Conservation (phyloP, 2,797 vertebrate species). For the Oophaga sylvatica region DNA sequence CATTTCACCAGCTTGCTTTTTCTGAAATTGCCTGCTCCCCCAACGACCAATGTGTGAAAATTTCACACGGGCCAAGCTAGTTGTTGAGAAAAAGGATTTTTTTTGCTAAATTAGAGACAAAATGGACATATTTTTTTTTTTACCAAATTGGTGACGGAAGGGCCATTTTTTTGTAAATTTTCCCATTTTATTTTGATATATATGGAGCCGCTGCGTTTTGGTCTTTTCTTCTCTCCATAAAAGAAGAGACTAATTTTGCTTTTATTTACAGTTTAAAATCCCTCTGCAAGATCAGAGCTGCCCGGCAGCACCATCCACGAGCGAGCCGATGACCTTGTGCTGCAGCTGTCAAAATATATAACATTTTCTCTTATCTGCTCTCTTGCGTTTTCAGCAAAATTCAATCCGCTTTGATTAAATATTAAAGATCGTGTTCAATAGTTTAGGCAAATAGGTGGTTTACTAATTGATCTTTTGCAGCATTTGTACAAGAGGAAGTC, state of each 20-base stretch:
- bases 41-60: too few relatives aligned
- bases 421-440: constrained; percentile 36
- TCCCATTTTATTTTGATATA: too few relatives aligned
- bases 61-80: too few relatives aligned
- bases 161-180: too few relatives aligned
- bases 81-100: too few relatives aligned
- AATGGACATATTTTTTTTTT: too few relatives aligned
- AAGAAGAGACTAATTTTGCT: neutral
- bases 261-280: neutral
- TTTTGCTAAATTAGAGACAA: too few relatives aligned
- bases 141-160: too few relatives aligned
- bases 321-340: neutral
- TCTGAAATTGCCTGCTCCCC: too few relatives aligned
- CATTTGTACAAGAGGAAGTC: neutral
- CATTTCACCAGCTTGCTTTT: too few relatives aligned
- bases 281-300: neutral
- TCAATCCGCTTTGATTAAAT: constrained; percentile 50
- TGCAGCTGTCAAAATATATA: constrained; percentile 30
- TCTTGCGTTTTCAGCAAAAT: constrained; percentile 50
- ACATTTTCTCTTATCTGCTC: constrained; percentile 14
- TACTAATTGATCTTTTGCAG: constrained; percentile 27
- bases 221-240: neutral
- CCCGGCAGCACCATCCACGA: neutral
- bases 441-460: constrained; percentile 7
- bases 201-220: neutral